Evolutionary conservation across 2,888 invertebrate genomes (phyloP), one percentile per base, ranked within the genome.

Genomic region (Pherbina coryleti): DNA sequence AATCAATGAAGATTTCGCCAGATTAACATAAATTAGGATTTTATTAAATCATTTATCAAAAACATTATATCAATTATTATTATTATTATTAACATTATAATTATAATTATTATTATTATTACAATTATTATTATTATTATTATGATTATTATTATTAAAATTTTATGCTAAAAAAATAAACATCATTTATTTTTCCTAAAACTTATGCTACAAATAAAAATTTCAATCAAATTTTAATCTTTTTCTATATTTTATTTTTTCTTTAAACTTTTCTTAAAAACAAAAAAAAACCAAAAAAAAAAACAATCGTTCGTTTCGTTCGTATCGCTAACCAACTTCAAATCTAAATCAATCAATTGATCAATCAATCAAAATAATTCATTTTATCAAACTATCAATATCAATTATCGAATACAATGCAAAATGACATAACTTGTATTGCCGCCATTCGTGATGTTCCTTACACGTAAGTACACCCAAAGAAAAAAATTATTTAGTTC

Each of bases 191-290:
- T n/a, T 34, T 19, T 31, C 22, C 22, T 67, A 19, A n/a, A 17
- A 49, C 55, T 70, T 70, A 51, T 70, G 53, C 70, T 70, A 73
- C 49, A 78, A 71, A 79, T 55, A 49, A 44, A 73, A 77, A 60
- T 78, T 66, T 76, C 76, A 74, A 79, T 76, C 78, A 70, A 78
- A 72, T 78, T 78, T 79, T 78, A 78, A 79, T 79, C 76, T 76
- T 79, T 76, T 85, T 86, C 85, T 84, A 85, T 85, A 85, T 85
- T 85, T 86, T 85, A 84, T 84, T 85, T 83, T 82, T 86, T 76
- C 76, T 86, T 85, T 76, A 85, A 84, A 75, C 75, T 53, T 75
- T 75, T 67, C 75, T 75, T n/a, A 72, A 76, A 79, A 76, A 64
- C 25, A 44, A 44, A 44, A 44, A 44, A 44, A 7, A 37, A 7